Evolutionary conservation across 2,113 vertebrate genomes (phyloP).

Genomic region (Jaculus jaculus): DNA sequence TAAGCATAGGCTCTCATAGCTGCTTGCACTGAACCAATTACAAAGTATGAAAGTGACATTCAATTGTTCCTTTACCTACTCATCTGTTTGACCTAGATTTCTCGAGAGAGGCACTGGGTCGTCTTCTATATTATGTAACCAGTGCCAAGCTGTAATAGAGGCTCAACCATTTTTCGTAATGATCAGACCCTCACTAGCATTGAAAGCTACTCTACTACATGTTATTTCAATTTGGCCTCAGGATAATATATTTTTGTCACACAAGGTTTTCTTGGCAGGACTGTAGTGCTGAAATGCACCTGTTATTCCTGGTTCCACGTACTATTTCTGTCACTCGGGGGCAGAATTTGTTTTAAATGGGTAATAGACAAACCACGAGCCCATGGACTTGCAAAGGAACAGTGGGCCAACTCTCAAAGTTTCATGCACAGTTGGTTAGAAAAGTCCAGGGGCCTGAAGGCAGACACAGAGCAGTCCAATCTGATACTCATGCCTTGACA

Average conservation of each 20-base stretch:
- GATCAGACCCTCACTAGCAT: not conserved
- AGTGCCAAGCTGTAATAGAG: not conserved
- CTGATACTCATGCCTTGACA: not conserved
- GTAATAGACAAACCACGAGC: not conserved
- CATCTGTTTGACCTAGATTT: not conserved
- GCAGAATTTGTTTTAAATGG: not conserved
- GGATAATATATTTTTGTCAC: not conserved
- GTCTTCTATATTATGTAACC: not conserved
- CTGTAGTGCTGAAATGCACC: not conserved
- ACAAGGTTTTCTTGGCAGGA: not conserved
- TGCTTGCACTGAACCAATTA: rapidly evolving
- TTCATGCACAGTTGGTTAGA: not conserved
- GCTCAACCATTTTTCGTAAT: not conserved
- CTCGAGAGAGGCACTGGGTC: not conserved
- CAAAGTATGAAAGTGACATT: not conserved
- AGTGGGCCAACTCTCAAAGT: not conserved
- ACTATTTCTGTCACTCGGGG: not conserved
- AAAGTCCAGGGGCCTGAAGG: not conserved
- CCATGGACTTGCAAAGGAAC: not conserved
- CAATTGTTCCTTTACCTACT: not conserved
- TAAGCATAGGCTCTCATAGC: no score
- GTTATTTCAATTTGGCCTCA: not conserved
- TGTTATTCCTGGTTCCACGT: not conserved
- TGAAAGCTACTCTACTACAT: not conserved
- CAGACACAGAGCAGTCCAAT: not conserved